Conservation (phyloP, 2,888 invertebrate species). For the Esperia sulphurella region DNA sequence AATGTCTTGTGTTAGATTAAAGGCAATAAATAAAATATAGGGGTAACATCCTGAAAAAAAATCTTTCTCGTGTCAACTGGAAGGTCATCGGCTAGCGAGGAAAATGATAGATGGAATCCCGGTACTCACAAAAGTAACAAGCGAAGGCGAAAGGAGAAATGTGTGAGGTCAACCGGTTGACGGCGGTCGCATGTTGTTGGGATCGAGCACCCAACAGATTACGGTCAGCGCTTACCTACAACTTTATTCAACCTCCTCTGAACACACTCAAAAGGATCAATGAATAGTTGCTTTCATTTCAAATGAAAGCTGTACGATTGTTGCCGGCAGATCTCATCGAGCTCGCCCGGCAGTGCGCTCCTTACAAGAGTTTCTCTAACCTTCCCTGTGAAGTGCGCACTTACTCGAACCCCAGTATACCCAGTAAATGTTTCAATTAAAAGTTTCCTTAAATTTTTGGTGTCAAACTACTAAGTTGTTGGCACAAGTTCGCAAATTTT, state of each 20-base stretch:
- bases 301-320: slow-evolving; percentile 34
- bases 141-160: slow-evolving; percentile 49
- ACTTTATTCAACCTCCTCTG: slow-evolving; percentile 52
- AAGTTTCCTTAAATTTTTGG: slow-evolving; percentile 36
- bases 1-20: too few species aligned
- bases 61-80: slow-evolving; percentile 40
- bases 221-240: slow-evolving; percentile 57
- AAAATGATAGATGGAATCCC: slow-evolving; percentile 64
- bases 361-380: slow-evolving; percentile 38
- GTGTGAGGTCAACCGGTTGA: slow-evolving; percentile 60
- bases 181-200: slow-evolving; percentile 53
- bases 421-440: slow-evolving; percentile 39
- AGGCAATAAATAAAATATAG: not conserved
- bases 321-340: slow-evolving; percentile 19
- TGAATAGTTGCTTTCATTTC: slow-evolving; percentile 53
- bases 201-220: slow-evolving; percentile 55
- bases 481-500: slow-evolving; percentile 26
- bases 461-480: slow-evolving; percentile 35
- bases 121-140: slow-evolving; percentile 60
- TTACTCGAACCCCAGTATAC: slow-evolving; percentile 7
- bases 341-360: slow-evolving; percentile 19
- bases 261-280: slow-evolving; percentile 43
- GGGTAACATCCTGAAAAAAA: slow-evolving; percentile 28
- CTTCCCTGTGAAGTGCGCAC: slow-evolving; percentile 20
- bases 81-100: slow-evolving; percentile 46